Base-by-base conservation (phyloP, 2,113 vertebrate genomes). In the Maccullochella peelii region DNA sequence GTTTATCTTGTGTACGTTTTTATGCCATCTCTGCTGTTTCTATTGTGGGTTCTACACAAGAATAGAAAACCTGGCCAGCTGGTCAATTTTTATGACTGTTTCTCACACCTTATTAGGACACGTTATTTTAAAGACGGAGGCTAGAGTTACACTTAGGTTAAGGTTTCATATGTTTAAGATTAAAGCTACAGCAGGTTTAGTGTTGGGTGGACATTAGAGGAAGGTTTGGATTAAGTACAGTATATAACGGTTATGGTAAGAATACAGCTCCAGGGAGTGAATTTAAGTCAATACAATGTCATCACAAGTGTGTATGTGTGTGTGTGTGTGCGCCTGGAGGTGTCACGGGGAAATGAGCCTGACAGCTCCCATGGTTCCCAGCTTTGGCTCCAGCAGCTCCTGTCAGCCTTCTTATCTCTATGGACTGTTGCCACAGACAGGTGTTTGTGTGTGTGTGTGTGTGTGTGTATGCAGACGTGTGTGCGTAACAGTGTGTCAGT, bases 401-500 rank as follows among this genome's bases (percentile, higher is more conserved):
- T 87, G 89, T 92, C 89, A 90, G 83, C 78, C 73, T 75, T 83
- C 80, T 90, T 90, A 89, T 93, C 88, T 92, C 65, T 85, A 80
- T 83, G 86, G 81, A 86, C 57, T 83, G 85, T 84, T 92, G 91
- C 82, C 89, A 89, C 82, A 90, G 73, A 91, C 82, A 92, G 92
- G 87, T 89, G 90, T 90, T 68, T 73, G 16, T 78, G 23, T 89
- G 63, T 76, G 62, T 70, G 65, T 80, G 23, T 23, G 50, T 36
- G 42, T 76, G 57, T 44, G 2, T 49, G 12, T 55, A 52, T 54
- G 61, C 21, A 42, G 40, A 58, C 47, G 55, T 61, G 55, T 58
- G 54, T 71, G 9, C 61, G 2, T 49, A 16, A 16, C 11, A 14
- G 61, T 65, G 25, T 49, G 47, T 72, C 30, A 25, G 57, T 57